phyloP scores from a whole-genome alignment of 2,113 vertebrate species.

The Antechinus stuartii region DNA sequence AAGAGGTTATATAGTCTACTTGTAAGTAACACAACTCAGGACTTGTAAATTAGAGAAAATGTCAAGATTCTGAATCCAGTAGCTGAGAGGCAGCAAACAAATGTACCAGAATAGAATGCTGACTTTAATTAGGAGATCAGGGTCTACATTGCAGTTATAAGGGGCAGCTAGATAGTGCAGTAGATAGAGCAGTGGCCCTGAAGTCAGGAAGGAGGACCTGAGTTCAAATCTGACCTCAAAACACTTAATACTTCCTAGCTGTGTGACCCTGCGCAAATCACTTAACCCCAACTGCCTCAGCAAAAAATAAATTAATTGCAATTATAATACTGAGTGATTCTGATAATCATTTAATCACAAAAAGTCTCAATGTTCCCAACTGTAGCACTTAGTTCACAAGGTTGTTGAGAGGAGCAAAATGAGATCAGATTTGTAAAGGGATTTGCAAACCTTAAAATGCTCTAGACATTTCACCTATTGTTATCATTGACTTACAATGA shows the following conservation, averaged over 20 bases:
- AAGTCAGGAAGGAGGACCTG: too few relatives aligned
- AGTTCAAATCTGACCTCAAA: too few relatives aligned
- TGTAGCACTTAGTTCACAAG: not conserved
- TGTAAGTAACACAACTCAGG: constrained; percentile 74
- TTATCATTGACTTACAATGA: constrained; percentile 43
- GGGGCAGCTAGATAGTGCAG: too few relatives aligned
- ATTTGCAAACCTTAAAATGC: not conserved
- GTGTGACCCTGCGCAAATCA: too few relatives aligned
- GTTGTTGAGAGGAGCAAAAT: not conserved
- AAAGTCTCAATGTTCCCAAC: not conserved
- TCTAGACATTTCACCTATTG: not conserved
- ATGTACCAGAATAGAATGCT: not conserved
- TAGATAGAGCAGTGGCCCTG: too few relatives aligned
- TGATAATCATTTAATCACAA: not conserved
- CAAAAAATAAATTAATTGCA: too few relatives aligned
- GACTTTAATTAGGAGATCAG: not conserved
- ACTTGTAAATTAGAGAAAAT: constrained; percentile 67
- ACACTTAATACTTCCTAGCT: too few relatives aligned
- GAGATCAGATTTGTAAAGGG: not conserved
- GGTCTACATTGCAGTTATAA: not conserved
- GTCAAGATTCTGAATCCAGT: constrained; percentile 48
- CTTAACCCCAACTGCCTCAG: too few relatives aligned
- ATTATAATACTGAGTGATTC: not conserved
- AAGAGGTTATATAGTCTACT: constrained; percentile 62
- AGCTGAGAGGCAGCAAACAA: not conserved